Conservation (phyloP, 2,888 invertebrate genomes). For the Platerodrilus igneus region DNA sequence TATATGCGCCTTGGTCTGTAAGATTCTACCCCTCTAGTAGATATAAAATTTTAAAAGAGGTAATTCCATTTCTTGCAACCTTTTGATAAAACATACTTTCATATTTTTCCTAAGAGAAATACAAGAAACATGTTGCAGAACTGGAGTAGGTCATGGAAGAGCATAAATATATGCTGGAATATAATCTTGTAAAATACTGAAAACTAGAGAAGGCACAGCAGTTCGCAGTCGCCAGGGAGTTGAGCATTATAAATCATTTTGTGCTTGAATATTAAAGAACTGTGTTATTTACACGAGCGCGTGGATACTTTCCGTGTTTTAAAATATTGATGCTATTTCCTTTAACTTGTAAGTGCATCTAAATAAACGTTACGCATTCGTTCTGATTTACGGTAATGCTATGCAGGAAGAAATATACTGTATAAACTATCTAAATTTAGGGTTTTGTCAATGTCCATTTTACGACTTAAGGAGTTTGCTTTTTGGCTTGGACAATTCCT, state of each 20-base stretch:
- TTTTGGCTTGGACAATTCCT: too few relatives aligned
- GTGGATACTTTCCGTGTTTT: constrained; percentile 35
- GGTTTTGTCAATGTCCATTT: too few relatives aligned
- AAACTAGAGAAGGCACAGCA: constrained; percentile 10
- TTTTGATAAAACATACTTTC: too few relatives aligned
- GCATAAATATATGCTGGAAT: constrained; percentile 18
- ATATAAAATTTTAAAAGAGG: too few relatives aligned
- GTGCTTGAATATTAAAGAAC: constrained; percentile 36
- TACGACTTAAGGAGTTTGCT: too few relatives aligned
- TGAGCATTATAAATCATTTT: constrained; percentile 31
- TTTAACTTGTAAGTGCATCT: constrained; percentile 20
- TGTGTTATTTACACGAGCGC: constrained; percentile 36
- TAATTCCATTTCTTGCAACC: too few relatives aligned
- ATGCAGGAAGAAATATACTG: constrained; percentile 14
- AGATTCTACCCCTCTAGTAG: too few relatives aligned
- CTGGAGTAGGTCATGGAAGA: too few relatives aligned
- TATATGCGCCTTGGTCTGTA: too few relatives aligned
- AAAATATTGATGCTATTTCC: constrained; percentile 32
- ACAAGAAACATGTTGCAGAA: too few relatives aligned
- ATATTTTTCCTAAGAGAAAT: too few relatives aligned
- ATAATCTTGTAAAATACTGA: constrained; percentile 22
- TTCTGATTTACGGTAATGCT: constrained; percentile 19
- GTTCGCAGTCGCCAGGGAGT: constrained; percentile 9
- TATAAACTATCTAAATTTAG: too few relatives aligned
- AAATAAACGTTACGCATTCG: constrained; percentile 20